phyloP scores from a whole-genome alignment of 2,797 vertebrate species.

The Trachops cirrhosus region DNA sequence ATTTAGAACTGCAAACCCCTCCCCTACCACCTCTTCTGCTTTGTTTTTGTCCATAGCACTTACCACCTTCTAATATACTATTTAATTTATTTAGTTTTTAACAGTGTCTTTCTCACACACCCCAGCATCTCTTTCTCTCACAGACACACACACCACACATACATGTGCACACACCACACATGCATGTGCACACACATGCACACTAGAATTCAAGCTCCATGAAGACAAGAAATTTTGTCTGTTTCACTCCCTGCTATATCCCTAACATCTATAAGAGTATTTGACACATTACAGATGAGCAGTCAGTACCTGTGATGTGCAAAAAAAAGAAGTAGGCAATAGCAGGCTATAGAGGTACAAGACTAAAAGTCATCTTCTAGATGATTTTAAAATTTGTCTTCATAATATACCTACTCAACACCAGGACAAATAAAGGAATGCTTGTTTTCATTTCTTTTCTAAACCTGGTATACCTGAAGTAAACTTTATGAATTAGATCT shows the following conservation, averaged over 20 bases:
- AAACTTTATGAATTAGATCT: conserved; percentile 17
- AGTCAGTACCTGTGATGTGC: background rate
- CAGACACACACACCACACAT: background rate
- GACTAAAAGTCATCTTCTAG: background rate
- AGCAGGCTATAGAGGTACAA: background rate
- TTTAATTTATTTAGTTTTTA: background rate
- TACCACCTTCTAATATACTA: background rate
- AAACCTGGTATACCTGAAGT: background rate
- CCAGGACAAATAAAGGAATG: background rate
- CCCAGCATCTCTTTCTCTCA: background rate
- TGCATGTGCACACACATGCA: background rate
- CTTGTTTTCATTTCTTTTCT: background rate
- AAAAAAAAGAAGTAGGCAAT: background rate
- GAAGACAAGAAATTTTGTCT: background rate
- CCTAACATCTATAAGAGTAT: background rate
- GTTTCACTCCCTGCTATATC: background rate
- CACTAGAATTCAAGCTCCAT: background rate
- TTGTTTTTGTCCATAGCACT: background rate
- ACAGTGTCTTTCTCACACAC: background rate
- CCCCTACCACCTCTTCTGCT: background rate
- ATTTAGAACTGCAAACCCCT: background rate
- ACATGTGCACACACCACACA: background rate
- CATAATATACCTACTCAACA: background rate
- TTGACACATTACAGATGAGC: background rate
- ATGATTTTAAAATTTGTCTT: background rate